A percentile compares a stretch with the other conserved stretches of the same genome.
phyloP scores from a whole-genome alignment of 1,140 invertebrate genomes.

The Ips nitidus region DNA sequence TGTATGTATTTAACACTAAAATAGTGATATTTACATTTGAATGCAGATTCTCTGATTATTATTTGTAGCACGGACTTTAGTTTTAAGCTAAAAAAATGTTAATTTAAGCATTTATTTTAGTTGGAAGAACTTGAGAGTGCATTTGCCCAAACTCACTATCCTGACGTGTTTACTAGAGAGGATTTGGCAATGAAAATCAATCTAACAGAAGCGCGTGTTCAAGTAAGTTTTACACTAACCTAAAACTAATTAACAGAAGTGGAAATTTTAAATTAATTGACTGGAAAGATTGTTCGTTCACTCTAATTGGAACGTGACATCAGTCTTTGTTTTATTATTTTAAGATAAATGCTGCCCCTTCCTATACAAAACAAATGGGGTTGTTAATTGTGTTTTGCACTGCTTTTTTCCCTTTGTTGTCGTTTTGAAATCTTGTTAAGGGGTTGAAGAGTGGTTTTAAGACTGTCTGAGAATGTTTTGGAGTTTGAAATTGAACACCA shows the following conservation, averaged over 20 bases:
- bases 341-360: slow-evolving; percentile 26
- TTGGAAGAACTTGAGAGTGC: slow-evolving; percentile 96
- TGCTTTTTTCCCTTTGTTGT: slow-evolving; percentile 21
- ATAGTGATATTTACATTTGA: too few species aligned
- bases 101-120: slow-evolving; percentile 53
- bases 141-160: slow-evolving; percentile 97
- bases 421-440: slow-evolving; percentile 18
- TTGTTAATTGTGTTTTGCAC: slow-evolving; percentile 31
- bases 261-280: not conserved
- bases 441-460: not conserved
- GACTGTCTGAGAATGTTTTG: too few species aligned
- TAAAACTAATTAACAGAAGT: slow-evolving; percentile 1
- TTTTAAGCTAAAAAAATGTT: too few species aligned
- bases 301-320: slow-evolving; percentile 32
- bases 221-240: slow-evolving; percentile 68
- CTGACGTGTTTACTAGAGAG: slow-evolving; percentile 96
- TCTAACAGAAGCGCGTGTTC: slow-evolving; percentile 94
- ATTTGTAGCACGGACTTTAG: too few species aligned
- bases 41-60: too few species aligned
- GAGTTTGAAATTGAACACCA: too few species aligned
- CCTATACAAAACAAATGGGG: slow-evolving; percentile 20
- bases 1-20: too few species aligned
- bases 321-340: slow-evolving; percentile 34
- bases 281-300: slow-evolving; percentile 8
- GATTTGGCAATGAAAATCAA: slow-evolving; percentile 98